Evolutionary conservation across 2,113 vertebrate species (phyloP), one percentile per base, ranked within the genome.

Genomic region (Tachycineta bicolor): DNA sequence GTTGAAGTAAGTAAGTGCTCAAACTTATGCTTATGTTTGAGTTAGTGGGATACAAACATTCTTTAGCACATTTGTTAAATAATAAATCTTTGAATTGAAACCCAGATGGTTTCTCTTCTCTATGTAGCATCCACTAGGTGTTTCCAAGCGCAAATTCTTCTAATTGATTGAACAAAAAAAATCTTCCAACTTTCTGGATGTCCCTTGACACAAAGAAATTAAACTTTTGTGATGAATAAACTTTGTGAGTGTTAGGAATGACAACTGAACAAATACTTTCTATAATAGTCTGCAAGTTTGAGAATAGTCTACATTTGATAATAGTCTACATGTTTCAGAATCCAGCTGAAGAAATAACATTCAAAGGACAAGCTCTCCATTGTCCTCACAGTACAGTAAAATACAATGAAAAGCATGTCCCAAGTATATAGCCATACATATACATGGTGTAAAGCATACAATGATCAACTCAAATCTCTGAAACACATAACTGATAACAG

Each of bases 401-500:
- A 89, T 86, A 95, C 91, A 95, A 95, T 75, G 37, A 81, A 98
- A 97, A 95, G 58, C 84, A 91, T 97, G 93, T 97, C 96, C 87
- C 89, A 95, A 97, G 89, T 95, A 90, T 74, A 86, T 23, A 84
- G 44, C 62, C 80, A 94, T 81, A 60, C 49, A 96, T 94, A 96
- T 97, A 97, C 58, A 97, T 75, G 96, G 44, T 79, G 94, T 91
- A 97, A 96, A 97, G 93, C 93, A 92, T 34, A 91, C 71, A 93
- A 64, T 39, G 83, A 97, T 96, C 47, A 5, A 6, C 68, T 46
- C 77, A 97, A 97, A 97, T 96, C 93, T 96, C 90, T 85, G 71
- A 97, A 97, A 94, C 84, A 92, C 87, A 83, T 93, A 95, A 77
- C 71, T 87, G 96, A 96, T 96, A 97, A 96, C 92, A 96, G 71